These are phyloP conservation scores for Archocentrus centrarchus DNA, from an alignment of 2,113 vertebrate species.

Conservation along the genomic window DNA sequence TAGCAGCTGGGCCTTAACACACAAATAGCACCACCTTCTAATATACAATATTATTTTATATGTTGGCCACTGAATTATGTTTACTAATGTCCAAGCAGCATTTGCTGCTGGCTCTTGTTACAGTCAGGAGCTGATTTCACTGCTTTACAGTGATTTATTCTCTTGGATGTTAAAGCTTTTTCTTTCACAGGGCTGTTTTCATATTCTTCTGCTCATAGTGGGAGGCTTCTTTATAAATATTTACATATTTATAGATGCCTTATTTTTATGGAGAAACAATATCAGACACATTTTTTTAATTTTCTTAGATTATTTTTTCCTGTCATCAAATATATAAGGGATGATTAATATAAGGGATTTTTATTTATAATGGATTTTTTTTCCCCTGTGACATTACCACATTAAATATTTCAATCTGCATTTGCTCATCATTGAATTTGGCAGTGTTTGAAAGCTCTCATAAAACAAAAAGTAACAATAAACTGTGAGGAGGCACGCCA, in stretches of 20 bases:
- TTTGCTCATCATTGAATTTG: background rate
- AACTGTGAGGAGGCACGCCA: too few species aligned
- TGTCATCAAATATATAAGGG: accelerated
- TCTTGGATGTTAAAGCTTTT: background rate
- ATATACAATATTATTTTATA: too few species aligned
- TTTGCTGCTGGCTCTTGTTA: too few species aligned
- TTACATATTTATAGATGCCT: background rate
- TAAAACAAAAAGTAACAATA: background rate
- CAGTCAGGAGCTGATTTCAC: too few species aligned
- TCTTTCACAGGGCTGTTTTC: background rate
- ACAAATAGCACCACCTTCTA: too few species aligned
- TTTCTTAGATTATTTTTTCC: background rate
- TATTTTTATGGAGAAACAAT: background rate
- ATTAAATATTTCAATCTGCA: background rate
- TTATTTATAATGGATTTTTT: background rate
- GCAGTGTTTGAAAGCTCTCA: background rate
- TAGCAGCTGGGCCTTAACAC: too few species aligned
- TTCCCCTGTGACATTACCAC: background rate
- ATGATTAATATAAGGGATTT: background rate
- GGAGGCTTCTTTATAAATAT: background rate
- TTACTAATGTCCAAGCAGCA: too few species aligned
- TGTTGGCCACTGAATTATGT: too few species aligned
- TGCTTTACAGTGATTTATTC: background rate
- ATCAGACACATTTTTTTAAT: background rate
- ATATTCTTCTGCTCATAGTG: background rate